Evolutionary conservation across 2,113 vertebrate species (phyloP), one percentile per base, ranked within the genome.

Genomic region (Grallaria varia): DNA sequence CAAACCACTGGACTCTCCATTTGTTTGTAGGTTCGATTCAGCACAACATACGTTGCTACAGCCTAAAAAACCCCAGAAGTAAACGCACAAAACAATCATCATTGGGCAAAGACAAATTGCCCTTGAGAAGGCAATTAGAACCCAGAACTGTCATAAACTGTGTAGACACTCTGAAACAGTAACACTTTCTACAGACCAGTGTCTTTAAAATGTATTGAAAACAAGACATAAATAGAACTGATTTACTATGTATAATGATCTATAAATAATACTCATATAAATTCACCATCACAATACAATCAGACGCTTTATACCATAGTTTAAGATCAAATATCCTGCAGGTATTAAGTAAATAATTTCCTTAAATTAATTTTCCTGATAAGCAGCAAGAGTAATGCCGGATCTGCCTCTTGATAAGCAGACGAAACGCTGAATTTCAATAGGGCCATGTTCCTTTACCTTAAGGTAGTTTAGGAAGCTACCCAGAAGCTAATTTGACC

Each of bases 81-180:
- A 84, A 82, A 63, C 2, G 2, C 27, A 40, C 20, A 64, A 35
- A 74, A 49, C 56, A 75, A 59, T 74, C 68, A 44, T 59, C 44
- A 68, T 3, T n/a, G 25, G 30, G 45, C 28, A 76, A 85, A 80
- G 60, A 66, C 63, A 91, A 95, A 93, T 49, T 33, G 24, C 58
- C 44, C 93, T 95, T 95, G 77, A 97, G 92, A 96, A 97, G 96
- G 87, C 37, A 47, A 97, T 92, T 96, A 94, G 90, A 84, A 91
- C 92, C 47, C 60, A 44, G 56, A 73, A 87, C 87, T 85, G 59
- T 44, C 58, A 74, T 95, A 89, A 90, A 74, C 95, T 77, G 40
- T 59, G 68, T 69, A 90, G 35, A 42, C 23, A 45, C 30, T 63
- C 58, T 77, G 37, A 91, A 82, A 90, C 60, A 91, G 44, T 64